These are phyloP conservation scores for Pyrgilauda ruficollis DNA, from an alignment of 2,113 vertebrate genomes.

Conservation along the genomic window DNA sequence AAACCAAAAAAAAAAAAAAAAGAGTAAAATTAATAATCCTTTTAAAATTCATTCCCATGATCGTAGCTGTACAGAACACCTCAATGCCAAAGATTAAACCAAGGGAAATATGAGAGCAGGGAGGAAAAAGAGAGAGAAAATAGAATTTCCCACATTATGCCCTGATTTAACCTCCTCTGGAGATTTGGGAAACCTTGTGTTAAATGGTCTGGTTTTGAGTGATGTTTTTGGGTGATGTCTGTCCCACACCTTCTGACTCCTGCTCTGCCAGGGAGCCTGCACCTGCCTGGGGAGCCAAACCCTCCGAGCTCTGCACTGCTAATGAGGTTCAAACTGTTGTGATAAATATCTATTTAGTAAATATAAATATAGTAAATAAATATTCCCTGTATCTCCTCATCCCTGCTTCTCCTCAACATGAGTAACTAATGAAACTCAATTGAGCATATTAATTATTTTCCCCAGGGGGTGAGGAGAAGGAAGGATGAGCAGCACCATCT, in stretches of 20 bases:
- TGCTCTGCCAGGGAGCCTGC: not conserved
- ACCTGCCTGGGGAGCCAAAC: not conserved
- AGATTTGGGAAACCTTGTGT: not conserved
- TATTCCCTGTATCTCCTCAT: not conserved
- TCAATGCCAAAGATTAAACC: constrained; percentile 19
- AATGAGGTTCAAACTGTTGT: not conserved
- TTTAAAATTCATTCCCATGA: constrained; percentile 66
- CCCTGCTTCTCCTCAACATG: not conserved
- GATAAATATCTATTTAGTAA: constrained; percentile 13
- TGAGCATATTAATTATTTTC: constrained; percentile 28
- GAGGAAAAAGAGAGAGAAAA: not conserved
- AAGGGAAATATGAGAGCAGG: not conserved
- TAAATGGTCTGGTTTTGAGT: not conserved
- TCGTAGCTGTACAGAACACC: not conserved
- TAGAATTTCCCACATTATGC: not conserved
- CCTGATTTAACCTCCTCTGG: not conserved
- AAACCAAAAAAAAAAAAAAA: constrained; percentile 28
- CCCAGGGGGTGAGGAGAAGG: not conserved
- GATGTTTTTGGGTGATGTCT: not conserved
- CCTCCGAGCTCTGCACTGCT: not conserved
- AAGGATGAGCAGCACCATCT: not conserved
- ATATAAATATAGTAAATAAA: not conserved
- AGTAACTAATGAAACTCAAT: not conserved
- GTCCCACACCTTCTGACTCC: not conserved
- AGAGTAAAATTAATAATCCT: constrained; percentile 62